phyloP scores from a whole-genome alignment of 2,113 vertebrate genomes.

The Bubo bubo region DNA sequence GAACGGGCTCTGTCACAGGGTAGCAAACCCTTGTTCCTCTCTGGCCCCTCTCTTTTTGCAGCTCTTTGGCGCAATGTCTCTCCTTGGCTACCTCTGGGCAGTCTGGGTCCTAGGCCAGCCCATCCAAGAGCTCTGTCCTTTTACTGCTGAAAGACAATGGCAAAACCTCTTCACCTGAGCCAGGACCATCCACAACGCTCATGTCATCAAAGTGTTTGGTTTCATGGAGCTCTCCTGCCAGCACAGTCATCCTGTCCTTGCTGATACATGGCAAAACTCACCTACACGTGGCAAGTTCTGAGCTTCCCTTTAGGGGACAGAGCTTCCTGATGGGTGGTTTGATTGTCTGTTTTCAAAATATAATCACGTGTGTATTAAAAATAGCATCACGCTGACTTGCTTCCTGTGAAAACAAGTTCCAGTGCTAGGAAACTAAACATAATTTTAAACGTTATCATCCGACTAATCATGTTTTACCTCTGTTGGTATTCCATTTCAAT shows the following conservation, averaged over 20 bases:
- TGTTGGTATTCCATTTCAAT: conserved; percentile 29
- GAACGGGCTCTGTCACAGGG: not conserved
- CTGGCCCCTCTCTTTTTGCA: not conserved
- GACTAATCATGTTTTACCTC: conserved; percentile 42
- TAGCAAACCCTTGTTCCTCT: not conserved
- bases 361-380: not conserved
- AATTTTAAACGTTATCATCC: conserved; percentile 26
- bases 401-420: conserved; percentile 29
- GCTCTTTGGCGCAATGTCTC: not conserved
- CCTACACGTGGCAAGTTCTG: fast-evolving
- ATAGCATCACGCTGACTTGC: not conserved
- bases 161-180: not conserved
- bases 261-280: not conserved
- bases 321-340: not conserved
- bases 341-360: conserved; percentile 26
- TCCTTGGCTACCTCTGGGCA: not conserved
- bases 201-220: not conserved
- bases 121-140: fast-evolving
- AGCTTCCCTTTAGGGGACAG: not conserved
- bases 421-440: conserved; percentile 12
- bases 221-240: not conserved
- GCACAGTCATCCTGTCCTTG: not conserved
- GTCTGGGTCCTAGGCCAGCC: not conserved
- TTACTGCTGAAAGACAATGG: not conserved
- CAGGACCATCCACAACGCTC: not conserved